Percentiles rank a stretch among this genome's conserved stretches.
Evolutionary conservation across 1,140 invertebrate genomes (phyloP).

Genomic region (Araneus ventricosus): DNA sequence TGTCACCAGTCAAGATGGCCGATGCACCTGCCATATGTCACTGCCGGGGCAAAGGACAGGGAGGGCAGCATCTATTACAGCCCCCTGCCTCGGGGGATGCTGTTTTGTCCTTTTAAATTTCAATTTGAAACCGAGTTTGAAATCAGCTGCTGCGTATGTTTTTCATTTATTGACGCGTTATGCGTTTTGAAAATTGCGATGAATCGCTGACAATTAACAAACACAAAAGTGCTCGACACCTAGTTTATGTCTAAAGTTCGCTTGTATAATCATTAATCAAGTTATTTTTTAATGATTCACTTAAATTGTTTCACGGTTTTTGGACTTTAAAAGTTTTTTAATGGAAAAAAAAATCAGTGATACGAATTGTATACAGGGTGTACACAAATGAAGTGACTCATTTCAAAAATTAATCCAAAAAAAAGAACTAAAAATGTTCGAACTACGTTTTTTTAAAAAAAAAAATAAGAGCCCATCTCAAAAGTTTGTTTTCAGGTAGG

Average conservation of each 20-base stretch:
- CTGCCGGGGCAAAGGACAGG: slow-evolving; percentile 23
- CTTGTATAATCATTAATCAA: too few species aligned
- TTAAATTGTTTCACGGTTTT: too few species aligned
- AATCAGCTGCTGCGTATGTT: background rate
- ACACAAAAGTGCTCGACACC: background rate
- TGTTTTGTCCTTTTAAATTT: slow-evolving; percentile 20
- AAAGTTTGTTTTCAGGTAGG: too few species aligned
- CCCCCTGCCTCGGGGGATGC: background rate
- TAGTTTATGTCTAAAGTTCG: background rate
- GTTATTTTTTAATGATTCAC: too few species aligned
- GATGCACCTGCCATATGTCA: slow-evolving; percentile 65
- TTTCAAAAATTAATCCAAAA: too few species aligned
- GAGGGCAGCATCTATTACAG: slow-evolving; percentile 15
- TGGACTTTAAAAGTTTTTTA: too few species aligned
- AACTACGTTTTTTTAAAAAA: too few species aligned
- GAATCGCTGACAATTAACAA: background rate
- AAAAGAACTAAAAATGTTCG: too few species aligned
- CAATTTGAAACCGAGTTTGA: slow-evolving; percentile 10
- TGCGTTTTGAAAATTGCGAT: background rate
- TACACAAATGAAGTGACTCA: too few species aligned
- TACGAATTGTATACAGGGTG: too few species aligned
- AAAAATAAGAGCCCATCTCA: too few species aligned
- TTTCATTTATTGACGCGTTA: background rate
- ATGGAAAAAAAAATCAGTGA: too few species aligned
- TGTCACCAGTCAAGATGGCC: slow-evolving; percentile 62